phyloP scores from a whole-genome alignment of 1,140 invertebrate genomes.

The Bicyclus anynana region DNA sequence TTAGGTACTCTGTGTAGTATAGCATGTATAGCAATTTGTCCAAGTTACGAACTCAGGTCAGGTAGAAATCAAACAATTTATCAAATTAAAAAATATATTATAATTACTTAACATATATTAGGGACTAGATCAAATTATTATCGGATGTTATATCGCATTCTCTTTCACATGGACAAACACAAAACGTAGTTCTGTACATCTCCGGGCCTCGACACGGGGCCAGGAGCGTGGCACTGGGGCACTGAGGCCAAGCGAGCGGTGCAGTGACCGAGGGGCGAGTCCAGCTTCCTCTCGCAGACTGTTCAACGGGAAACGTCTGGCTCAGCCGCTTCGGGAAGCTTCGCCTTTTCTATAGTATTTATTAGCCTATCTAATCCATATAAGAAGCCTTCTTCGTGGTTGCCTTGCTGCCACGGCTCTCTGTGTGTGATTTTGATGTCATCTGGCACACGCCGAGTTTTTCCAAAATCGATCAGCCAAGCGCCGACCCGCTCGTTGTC shows the following conservation, averaged over 20 bases:
- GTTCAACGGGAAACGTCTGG: conserved; percentile 69
- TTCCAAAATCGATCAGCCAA: conserved; percentile 98
- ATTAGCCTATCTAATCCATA: conserved; percentile 92
- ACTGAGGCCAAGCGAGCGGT: conserved; percentile 43
- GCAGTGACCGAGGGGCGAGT: conserved; percentile 56
- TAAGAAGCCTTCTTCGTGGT: conserved; percentile 96
- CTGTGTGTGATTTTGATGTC: conserved; percentile 86
- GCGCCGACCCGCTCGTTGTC: conserved; percentile 91
- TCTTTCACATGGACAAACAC: conserved; percentile 59
- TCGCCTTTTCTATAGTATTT: conserved; percentile 62
- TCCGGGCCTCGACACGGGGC: conserved; percentile 45
- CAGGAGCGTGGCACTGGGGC: conserved; percentile 36
- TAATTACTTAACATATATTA: conserved; percentile 52
- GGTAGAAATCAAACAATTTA: conserved; percentile 29
- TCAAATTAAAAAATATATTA: conserved; percentile 32
- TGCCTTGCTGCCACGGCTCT: conserved; percentile 89
- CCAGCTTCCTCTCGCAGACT: conserved; percentile 42
- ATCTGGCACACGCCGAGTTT: conserved; percentile 87
- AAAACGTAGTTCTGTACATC: conserved; percentile 56
- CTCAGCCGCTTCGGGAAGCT: conserved; percentile 47
- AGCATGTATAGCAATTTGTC: no score
- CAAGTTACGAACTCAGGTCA: no score
- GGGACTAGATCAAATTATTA: conserved; percentile 66
- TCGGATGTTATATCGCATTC: conserved; percentile 52
- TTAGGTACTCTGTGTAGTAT: no score